Base-by-base conservation (phyloP, 2,888 invertebrate species). In the Anticlea derivata region DNA sequence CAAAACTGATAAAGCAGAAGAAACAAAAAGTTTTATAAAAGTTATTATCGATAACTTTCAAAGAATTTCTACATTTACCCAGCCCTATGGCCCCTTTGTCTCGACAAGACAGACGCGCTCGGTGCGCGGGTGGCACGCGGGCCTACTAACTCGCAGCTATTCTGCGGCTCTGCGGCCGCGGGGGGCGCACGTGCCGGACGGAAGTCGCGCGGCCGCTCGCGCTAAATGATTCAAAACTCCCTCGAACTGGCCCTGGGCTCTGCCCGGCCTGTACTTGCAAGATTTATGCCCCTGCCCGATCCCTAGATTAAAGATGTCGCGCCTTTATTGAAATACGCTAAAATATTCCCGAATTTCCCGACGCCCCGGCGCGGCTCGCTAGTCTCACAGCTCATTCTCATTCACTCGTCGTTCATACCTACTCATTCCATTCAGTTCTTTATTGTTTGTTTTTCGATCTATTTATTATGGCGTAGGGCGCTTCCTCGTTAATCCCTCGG, bases 151-250 rank as follows among this genome's bases (percentile, higher is more conserved):
- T 53, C 39, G 10, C 26, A 0, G 7, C 20, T 34, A 48, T 29
- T 29, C 53, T 58, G 58, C 58, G 61, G 63, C 58, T 63, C 59
- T 71, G 70, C 69, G 71, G 64, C 68, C 65, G 67, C 50, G 44
- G 58, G 56, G 53, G 60, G 68, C 67, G 67, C 64, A 75, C 86
- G 88, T 86, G 88, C 86, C 88, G 88, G 86, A 87, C 88, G 88
- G 87, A 88, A 87, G 86, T 84, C 86, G 85, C 83, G 71, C 83
- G 70, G 78, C 77, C 78, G 77, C 76, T 66, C 70, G 78, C 83
- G 89, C 88, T 89, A 90, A 90, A 90, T 90, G 90, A 90, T 90
- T 90, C 90, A 90, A 86, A 89, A 88, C 88, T 85, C 85, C 78
- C 76, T 67, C 69, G 56, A 51, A 61, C 59, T 41, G 54, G 35